Conservation (phyloP, 2,113 vertebrate genomes). For the Platycercus adscitus region DNA sequence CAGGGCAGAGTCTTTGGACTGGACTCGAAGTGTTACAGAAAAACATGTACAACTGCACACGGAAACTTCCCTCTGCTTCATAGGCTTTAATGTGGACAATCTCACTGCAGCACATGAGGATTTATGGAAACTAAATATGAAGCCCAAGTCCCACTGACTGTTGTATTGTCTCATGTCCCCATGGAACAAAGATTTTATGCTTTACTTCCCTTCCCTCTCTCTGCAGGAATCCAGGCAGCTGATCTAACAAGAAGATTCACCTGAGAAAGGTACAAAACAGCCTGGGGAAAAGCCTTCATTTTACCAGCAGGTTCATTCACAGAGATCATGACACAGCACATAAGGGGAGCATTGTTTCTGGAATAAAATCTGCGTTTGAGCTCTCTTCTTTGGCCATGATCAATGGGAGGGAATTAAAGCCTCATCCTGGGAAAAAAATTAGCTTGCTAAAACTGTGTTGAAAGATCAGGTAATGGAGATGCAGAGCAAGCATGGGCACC, state of each 20-base stretch:
- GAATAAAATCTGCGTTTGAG: conserved; percentile 70
- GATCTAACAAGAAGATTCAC: conserved; percentile 59
- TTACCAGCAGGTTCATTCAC: conserved; percentile 63
- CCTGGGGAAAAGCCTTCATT: conserved; percentile 49
- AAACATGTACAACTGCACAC: not conserved
- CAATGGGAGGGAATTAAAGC: conserved; percentile 66
- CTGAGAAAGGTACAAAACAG: conserved; percentile 16
- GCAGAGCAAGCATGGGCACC: not conserved
- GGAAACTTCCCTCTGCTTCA: not conserved
- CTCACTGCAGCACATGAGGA: not conserved
- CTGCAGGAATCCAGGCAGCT: not conserved
- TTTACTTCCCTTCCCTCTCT: not conserved
- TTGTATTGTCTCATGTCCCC: not conserved
- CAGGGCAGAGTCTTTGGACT: not conserved
- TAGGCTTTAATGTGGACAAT: not conserved
- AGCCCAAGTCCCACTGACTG: not conserved
- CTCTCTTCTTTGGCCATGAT: conserved; percentile 53
- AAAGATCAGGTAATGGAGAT: conserved; percentile 63
- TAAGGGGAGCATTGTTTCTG: conserved; percentile 61
- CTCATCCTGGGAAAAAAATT: conserved; percentile 41
- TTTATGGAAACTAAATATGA: not conserved
- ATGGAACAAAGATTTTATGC: not conserved
- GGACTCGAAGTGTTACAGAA: not conserved
- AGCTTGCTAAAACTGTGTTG: conserved; percentile 58
- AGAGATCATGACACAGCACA: conserved; percentile 1